phyloP scores from a whole-genome alignment of 2,888 invertebrate genomes.

The Rhabditoides inermis region DNA sequence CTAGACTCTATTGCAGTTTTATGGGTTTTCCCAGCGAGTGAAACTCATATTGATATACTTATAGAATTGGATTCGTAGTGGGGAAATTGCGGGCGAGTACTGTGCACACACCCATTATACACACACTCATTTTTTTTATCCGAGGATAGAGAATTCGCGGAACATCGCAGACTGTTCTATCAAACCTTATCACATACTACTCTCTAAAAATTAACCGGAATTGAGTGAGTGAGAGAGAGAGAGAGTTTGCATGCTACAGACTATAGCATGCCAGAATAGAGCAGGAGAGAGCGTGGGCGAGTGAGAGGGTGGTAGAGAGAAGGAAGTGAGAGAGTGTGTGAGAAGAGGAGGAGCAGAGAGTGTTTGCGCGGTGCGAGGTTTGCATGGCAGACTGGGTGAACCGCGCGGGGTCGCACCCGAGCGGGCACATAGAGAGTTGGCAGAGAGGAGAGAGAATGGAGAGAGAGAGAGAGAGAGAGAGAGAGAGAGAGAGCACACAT shows the following conservation, averaged over 20 bases:
- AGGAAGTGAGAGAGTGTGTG: slow-evolving; percentile 9
- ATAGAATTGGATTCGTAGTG: too few species aligned
- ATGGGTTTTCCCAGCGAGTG: too few species aligned
- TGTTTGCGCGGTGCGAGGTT: not conserved
- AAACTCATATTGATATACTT: too few species aligned
- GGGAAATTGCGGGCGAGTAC: too few species aligned
- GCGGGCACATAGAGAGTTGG: not conserved
- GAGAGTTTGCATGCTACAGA: too few species aligned
- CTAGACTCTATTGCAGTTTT: too few species aligned
- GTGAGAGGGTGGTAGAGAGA: slow-evolving; percentile 7
- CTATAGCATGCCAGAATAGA: too few species aligned
- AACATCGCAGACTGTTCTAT: slow-evolving; percentile 16
- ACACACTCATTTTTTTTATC: slow-evolving; percentile 13
- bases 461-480: not conserved
- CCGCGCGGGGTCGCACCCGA: slow-evolving; percentile 3
- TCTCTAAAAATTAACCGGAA: not conserved
- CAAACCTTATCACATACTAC: too few species aligned
- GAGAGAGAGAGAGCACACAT: slow-evolving; percentile 10
- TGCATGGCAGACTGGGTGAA: not conserved
- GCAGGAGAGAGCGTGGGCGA: slow-evolving; percentile 8
- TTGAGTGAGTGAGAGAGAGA: not conserved
- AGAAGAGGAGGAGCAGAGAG: slow-evolving; percentile 8
- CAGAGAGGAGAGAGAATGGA: slow-evolving; percentile 2
- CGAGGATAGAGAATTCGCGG: slow-evolving; percentile 10
- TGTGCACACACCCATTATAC: too few species aligned